Percentiles rank a stretch among this genome's conserved stretches.
phyloP scores from a whole-genome alignment of 2,888 invertebrate species.

The Cylloceria caligata region DNA sequence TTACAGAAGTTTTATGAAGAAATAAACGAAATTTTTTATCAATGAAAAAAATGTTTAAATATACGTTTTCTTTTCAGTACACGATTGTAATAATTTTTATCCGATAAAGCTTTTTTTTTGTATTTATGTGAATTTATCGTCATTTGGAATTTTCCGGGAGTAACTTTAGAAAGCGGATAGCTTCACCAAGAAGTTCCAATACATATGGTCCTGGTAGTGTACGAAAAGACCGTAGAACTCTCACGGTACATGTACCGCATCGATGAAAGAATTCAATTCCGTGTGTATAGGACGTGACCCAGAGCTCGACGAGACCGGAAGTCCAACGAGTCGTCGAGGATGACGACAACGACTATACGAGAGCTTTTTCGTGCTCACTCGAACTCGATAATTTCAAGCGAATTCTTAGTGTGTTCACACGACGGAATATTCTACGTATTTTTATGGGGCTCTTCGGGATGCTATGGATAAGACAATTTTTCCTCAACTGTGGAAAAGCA shows the following conservation, averaged over 20 bases:
- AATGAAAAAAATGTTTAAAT: background rate
- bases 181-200: background rate
- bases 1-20: no score
- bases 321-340: conserved; percentile 22
- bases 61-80: background rate
- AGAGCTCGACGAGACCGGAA: conserved; percentile 45
- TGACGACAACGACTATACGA: conserved; percentile 15
- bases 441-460: background rate
- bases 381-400: conserved; percentile 30
- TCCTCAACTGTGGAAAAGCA: conserved; percentile 22
- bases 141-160: background rate
- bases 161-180: conserved; percentile 4
- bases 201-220: background rate
- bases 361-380: conserved; percentile 11
- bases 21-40: background rate
- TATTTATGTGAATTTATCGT: background rate
- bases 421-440: conserved; percentile 7
- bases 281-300: conserved; percentile 9
- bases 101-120: background rate
- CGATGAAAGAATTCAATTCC: conserved; percentile 63
- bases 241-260: conserved; percentile 24
- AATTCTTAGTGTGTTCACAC: conserved; percentile 18
- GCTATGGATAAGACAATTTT: conserved; percentile 19
- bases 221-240: background rate
- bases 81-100: background rate